A percentile compares a stretch with the other conserved stretches of the same genome.
phyloP scores from a whole-genome alignment of 2,113 vertebrate species.

The Dolichallabes microphthalmus region DNA sequence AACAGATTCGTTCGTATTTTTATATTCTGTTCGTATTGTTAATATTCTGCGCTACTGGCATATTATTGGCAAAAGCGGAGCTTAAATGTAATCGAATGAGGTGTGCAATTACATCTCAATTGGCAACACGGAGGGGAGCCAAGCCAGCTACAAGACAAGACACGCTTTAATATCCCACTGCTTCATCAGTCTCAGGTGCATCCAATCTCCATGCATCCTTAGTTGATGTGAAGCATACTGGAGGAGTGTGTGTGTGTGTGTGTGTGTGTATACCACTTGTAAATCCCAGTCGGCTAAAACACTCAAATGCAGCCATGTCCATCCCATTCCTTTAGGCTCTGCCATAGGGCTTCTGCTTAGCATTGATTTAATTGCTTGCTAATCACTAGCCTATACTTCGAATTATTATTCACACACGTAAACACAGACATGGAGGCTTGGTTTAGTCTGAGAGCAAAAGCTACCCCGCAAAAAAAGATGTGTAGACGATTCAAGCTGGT shows the following conservation, averaged over 20 bases:
- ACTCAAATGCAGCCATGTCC: not conserved
- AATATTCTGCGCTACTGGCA: conserved; percentile 34
- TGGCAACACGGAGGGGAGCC: conserved; percentile 33
- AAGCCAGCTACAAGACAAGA: conserved; percentile 35
- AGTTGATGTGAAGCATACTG: not conserved
- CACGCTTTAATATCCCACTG: conserved; percentile 43
- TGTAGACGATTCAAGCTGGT: not conserved
- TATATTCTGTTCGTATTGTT: too few relatives aligned
- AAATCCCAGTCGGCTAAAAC: not conserved
- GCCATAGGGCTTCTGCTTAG: conserved; percentile 36
- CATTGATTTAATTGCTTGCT: conserved; percentile 47
- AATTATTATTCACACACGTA: not conserved
- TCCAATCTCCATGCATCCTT: conserved; percentile 38
- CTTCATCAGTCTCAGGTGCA: conserved; percentile 24
- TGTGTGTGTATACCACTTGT: not conserved
- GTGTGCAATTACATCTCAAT: conserved; percentile 50
- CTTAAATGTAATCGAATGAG: conserved; percentile 41
- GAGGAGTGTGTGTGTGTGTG: too few relatives aligned
- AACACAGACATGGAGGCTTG: not conserved
- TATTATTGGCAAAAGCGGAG: conserved; percentile 40
- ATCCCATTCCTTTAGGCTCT: conserved; percentile 13
- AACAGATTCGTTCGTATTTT: too few relatives aligned
- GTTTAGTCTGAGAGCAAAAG: conserved; percentile 19
- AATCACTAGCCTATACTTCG: conserved; percentile 6
- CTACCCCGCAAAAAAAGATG: not conserved